Base-by-base conservation (phyloP, 2,888 invertebrate species). In the Agriotes lineatus region DNA sequence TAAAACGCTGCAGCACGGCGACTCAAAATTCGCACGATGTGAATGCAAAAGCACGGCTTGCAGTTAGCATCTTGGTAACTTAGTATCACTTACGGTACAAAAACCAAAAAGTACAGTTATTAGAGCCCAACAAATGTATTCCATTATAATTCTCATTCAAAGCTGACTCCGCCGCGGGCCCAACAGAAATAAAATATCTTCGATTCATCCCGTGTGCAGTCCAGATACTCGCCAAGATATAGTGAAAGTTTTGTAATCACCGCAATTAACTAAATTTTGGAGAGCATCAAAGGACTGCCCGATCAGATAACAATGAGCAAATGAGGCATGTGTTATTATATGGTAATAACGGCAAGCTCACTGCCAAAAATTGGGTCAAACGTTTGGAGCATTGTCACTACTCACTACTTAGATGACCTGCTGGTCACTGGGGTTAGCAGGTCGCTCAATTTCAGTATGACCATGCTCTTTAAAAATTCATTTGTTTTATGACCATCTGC, bases 281-380 rank as follows among this genome's bases (percentile, higher is more conserved):
- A 45, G 12, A n/a, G 5, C 45, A 60, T 60, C 48, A 44, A 58
- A 42, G 44, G 37, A 16, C 30, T 10, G n/a, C 20, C 48, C 48
- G 20, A 25, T 25, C 12, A 6, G 6, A 9, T 30, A 30, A 50
- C 30, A 50, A 57, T 39, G 5, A 16, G 4, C 2, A 14, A 16
- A 7, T 9, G 2, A 42, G 16, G 42, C n/a, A n/a, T 9, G 37
- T 12, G 14, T 37, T 57, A 6, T 35, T 54, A 54, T n/a, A 33
- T 62, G 50, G 33, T 39, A 39, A 14, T 39, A 12, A 6, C n/a
- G 16, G 42, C 37, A 57, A 52, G 35, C n/a, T n/a, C n/a, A n/a
- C n/a, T n/a, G n/a, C n/a, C n/a, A n/a, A n/a, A n/a, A n/a, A 67
- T 70, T 70, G 30, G 67, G 63, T 67, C 70, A 70, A 63, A 67